Evolutionary conservation across 2,797 vertebrate genomes (phyloP), one percentile per base, ranked within the genome.

Genomic region (Crax fasciolata): DNA sequence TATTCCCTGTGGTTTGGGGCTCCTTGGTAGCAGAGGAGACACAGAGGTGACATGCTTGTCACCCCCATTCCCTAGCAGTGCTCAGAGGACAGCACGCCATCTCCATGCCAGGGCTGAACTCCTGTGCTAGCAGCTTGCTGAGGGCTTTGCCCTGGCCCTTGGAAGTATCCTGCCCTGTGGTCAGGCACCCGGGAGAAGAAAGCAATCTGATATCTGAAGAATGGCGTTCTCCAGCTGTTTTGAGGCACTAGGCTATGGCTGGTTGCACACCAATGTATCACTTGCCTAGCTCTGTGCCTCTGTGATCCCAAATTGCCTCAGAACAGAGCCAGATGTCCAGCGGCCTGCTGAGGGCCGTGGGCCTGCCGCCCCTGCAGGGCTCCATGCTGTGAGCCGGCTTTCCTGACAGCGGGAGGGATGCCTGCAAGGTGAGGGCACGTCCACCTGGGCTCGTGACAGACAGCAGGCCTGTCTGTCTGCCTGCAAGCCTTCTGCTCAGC

Each of bases 281-380:
- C 39, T 25, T 58, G 25, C 30, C 57, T 32, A 44, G 10, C 27
- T 23, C 30, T 16, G 4, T 65, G 32, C 16, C 23, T 65, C 30
- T 72, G 16, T 41, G 30, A 41, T 13, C 39, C 5, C 35, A 43
- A 49, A 54, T 21, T 20, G 7, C 55, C 39, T 57, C 59, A 41
- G n/a, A 46, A 38, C 13, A 32, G 21, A 39, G 52, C 11, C 55
- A 30, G 24, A 43, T 16, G 21, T 77, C 74, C 51, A 59, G 55
- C 0, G 2, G 11, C 8, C n/a, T 59, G 27, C 67, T 87, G 39
- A 35, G 48, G 21, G 57, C 20, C 41, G 12, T 25, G 58, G 65
- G 49, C 21, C 66, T 92, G 63, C 43, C 48, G 1, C 5, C 0
- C 0, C 8, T 35, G 18, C 2, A 0, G n/a, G 35, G 52, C 39